A percentile compares a stretch with the other conserved stretches of the same genome.
Conservation (phyloP, 1,140 invertebrate genomes). For the Dufourea novaeangliae region DNA sequence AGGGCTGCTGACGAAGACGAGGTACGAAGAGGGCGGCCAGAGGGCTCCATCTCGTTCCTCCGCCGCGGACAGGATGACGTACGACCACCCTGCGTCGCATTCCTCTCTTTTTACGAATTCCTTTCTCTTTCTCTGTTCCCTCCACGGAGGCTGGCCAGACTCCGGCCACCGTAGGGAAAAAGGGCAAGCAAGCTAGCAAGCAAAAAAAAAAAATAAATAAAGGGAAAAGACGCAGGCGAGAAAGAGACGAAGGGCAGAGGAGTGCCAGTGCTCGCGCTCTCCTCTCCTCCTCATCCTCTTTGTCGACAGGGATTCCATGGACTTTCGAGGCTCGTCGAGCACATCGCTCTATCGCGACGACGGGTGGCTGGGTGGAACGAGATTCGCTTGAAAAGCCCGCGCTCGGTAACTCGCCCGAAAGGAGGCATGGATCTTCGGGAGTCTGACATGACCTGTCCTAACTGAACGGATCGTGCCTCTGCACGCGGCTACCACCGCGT, state of each 20-base stretch:
- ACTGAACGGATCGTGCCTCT: conserved; percentile 51
- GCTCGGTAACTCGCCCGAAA: conserved; percentile 32
- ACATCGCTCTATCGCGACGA: conserved; percentile 13
- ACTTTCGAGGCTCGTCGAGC: conserved; percentile 30
- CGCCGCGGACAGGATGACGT: conserved; percentile 70
- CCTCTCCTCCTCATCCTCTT: conserved; percentile 42
- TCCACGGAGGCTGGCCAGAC: neutral
- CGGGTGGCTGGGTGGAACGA: conserved; percentile 10
- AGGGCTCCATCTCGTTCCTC: conserved; percentile 12
- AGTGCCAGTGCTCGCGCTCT: too few species aligned
- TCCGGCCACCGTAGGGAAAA: neutral
- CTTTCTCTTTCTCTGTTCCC: neutral
- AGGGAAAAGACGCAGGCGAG: neutral
- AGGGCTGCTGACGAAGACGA: neutral
- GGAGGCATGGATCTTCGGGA: conserved; percentile 51
- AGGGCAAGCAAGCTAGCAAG: too few species aligned
- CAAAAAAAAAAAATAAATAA: too few species aligned
- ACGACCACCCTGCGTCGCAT: conserved; percentile 62
- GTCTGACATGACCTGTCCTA: conserved; percentile 62
- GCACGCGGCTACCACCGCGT: conserved; percentile 18
- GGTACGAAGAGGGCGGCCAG: neutral
- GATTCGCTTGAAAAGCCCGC: conserved; percentile 7
- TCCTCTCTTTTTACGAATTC: conserved; percentile 69
- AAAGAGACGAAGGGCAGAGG: too few species aligned
- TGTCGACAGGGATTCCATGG: conserved; percentile 60